Base-by-base conservation (phyloP, 2,113 vertebrate species). In the Chrysochloris asiatica region DNA sequence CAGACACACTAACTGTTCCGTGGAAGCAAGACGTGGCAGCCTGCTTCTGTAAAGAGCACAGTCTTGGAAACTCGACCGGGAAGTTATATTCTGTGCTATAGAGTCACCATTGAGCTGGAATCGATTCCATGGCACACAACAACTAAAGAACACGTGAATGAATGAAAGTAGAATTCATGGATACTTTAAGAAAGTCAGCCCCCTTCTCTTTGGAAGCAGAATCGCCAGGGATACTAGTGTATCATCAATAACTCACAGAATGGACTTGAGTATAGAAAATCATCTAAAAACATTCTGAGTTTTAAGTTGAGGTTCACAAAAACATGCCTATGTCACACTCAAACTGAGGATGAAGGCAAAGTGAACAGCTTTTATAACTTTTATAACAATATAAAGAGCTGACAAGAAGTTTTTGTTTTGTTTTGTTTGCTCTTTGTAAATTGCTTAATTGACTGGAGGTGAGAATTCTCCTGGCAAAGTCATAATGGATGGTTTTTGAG, bases 381-480 rank as follows among this genome's bases (percentile, higher is more conserved):
- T n/a, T n/a, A n/a, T 56, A 22, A 24, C 1, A 3, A 48, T n/a
- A n/a, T 3, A 45, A 71, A 45, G 24, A 86, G n/a, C 30, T 26
- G 54, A 56, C 22, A 26, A 61, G 72, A 21, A 63, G 48, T 24
- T 21, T 3, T 47, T 36, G 48, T 38, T 80, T 36, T 43, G 12
- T 59, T 54, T 48, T 36, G 28, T 30, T 50, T 61, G 45, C 47
- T 63, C 28, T 72, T 90, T 89, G 92, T 69, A 50, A 54, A 89
- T 71, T 90, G n/a, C 59, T 83, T 83, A 19, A 59, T 79, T 88
- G 59, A 88, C 76, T 86, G 88, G 61, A 83, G 82, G 65, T 78
- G 77, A 89, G 52, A 81, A 88, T 83, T 43, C 56, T 78, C 75
- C 69, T 84, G 73, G 67, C 76, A 88, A 81, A 94, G 71, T 48